Conservation (phyloP, 2,888 invertebrate species). For the Plagiodera versicolora region DNA sequence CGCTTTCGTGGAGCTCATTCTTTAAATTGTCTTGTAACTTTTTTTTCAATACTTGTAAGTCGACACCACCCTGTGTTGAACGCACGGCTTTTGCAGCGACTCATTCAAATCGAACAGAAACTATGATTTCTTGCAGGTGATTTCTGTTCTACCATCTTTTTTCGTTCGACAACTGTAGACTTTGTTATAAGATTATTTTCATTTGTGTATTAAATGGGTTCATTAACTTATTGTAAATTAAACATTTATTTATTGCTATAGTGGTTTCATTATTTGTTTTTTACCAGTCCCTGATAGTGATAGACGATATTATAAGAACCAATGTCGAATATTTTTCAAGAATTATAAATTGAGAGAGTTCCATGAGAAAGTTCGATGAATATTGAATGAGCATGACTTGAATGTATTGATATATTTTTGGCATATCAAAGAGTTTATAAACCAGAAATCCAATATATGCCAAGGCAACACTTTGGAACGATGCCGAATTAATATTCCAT, state of each 20-base stretch:
- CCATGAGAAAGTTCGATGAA: too few relatives aligned
- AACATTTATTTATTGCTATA: slow-evolving; percentile 6
- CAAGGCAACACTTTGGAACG: too few relatives aligned
- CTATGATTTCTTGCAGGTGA: not conserved
- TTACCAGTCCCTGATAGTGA: too few relatives aligned
- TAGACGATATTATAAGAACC: too few relatives aligned
- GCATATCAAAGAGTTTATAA: too few relatives aligned
- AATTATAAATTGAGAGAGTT: too few relatives aligned
- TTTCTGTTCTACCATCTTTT: slow-evolving; percentile 5
- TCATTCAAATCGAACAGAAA: slow-evolving; percentile 13
- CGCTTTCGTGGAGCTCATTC: slow-evolving; percentile 94
- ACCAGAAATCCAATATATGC: too few relatives aligned
- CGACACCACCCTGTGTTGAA: slow-evolving; percentile 15
- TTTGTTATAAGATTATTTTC: slow-evolving; percentile 23
- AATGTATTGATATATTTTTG: too few relatives aligned
- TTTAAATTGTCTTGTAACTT: slow-evolving; percentile 47
- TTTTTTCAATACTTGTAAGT: not conserved
- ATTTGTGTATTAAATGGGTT: slow-evolving; percentile 26
- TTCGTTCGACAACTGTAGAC: slow-evolving; percentile 18
- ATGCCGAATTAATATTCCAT: too few relatives aligned
- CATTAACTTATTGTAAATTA: slow-evolving; percentile 22
- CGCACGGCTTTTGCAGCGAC: slow-evolving; percentile 23
- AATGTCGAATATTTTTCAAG: too few relatives aligned
- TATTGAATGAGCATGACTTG: too few relatives aligned
- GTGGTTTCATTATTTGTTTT: not conserved